These are phyloP conservation scores for Platorchestia sp. DNA, from an alignment of 1,140 invertebrate genomes.

Conservation along the genomic window DNA sequence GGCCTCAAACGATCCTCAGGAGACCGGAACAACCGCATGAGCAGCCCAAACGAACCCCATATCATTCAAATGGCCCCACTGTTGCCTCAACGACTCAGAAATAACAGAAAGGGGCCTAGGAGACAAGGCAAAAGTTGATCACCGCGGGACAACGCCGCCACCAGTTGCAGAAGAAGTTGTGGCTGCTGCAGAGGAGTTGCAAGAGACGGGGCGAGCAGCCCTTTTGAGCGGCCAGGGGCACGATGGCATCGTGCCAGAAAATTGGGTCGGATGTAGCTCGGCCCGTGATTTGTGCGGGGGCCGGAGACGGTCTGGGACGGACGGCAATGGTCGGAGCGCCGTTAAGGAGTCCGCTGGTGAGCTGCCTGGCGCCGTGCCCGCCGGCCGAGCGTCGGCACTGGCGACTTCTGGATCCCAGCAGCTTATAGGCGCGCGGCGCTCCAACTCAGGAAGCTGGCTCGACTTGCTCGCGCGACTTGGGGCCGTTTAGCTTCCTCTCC, in stretches of 20 bases:
- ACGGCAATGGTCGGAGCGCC: conserved; percentile 48
- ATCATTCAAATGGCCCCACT: not conserved
- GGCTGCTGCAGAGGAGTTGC: not conserved
- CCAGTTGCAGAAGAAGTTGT: not conserved
- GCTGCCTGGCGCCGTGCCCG: conserved; percentile 19
- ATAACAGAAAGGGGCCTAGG: not conserved
- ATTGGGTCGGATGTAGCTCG: conserved; percentile 41
- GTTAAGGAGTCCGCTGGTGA: not conserved
- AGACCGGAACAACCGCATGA: not conserved
- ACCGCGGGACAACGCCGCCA: not conserved
- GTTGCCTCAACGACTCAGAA: not conserved
- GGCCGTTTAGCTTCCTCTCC: not conserved
- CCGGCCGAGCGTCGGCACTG: not conserved
- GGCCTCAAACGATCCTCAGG: not conserved
- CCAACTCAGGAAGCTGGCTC: not conserved
- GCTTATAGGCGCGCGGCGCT: not conserved
- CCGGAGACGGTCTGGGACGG: conserved; percentile 46
- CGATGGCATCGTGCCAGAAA: conserved; percentile 39
- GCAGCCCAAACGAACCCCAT: not conserved
- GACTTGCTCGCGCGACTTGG: not conserved
- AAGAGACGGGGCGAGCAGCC: not conserved
- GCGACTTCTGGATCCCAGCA: not conserved
- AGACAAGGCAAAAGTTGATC: not conserved
- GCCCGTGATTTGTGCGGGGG: conserved; percentile 44
- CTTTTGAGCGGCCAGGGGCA: not conserved